phyloP scores from a whole-genome alignment of 35 echinoderm and acorn worm genomes.

The Ophioderma brevispina region DNA sequence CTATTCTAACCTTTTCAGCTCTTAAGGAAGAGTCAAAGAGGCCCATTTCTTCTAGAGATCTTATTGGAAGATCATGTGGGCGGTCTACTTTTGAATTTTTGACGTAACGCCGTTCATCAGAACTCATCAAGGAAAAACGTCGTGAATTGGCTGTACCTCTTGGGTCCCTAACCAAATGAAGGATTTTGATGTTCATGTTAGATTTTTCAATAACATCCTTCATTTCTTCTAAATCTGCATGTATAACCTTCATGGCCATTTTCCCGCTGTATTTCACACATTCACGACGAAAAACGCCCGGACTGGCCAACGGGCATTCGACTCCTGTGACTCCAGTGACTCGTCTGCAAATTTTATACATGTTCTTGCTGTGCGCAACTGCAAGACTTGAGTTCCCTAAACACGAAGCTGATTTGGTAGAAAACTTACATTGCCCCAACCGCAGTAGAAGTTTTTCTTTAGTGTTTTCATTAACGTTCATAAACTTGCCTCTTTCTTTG shows the following conservation, averaged over 20 bases:
- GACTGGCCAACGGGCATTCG: constrained; percentile 31
- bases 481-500: no score
- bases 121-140: not conserved
- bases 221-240: constrained; percentile 53
- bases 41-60: not conserved
- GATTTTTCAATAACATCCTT: constrained; percentile 32
- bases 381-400: not conserved
- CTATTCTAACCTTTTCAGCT: constrained; percentile 46
- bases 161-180: constrained; percentile 83
- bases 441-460: constrained; percentile 6
- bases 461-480: not conserved
- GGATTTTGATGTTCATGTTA: constrained; percentile 63
- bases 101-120: not conserved
- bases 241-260: constrained; percentile 58
- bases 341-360: not conserved
- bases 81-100: not conserved
- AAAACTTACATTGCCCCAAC: constrained; percentile 59
- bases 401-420: constrained; percentile 1
- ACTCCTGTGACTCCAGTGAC: constrained; percentile 10
- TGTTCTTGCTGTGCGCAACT: constrained; percentile 22
- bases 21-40: not conserved
- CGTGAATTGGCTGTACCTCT: constrained; percentile 68
- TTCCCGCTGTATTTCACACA: constrained; percentile 19
- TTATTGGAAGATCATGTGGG: not conserved
- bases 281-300: constrained; percentile 12